Conservation (phyloP, 92 coral and sea anemone species). For the Heliopora coerulea region DNA sequence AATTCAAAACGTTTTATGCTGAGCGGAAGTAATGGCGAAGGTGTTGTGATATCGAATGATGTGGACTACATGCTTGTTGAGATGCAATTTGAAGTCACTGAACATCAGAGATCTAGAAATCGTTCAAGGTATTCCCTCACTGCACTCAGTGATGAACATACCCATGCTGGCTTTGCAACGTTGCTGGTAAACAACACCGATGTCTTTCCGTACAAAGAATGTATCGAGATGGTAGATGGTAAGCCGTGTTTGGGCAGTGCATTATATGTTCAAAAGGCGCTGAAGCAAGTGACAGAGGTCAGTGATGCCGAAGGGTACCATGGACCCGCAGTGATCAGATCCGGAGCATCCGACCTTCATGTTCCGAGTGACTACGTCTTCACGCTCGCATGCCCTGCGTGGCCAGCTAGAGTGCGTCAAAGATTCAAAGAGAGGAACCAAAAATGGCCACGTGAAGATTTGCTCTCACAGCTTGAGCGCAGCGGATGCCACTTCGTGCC, state of each 20-base stretch:
- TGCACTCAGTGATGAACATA: not conserved
- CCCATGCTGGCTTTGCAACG: slow-evolving; percentile 26
- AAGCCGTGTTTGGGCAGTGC: slow-evolving; percentile 19
- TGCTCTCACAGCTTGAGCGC: slow-evolving; percentile 45
- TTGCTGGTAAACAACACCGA: slow-evolving; percentile 13
- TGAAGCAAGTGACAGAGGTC: slow-evolving; percentile 8
- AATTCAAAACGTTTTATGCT: slow-evolving; percentile 18
- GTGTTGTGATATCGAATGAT: slow-evolving; percentile 21
- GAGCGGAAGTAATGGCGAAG: slow-evolving; percentile 24
- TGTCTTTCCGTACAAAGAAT: slow-evolving; percentile 20
- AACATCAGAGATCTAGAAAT: not conserved
- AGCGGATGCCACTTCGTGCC: slow-evolving; percentile 73
- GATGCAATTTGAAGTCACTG: slow-evolving; percentile 5
- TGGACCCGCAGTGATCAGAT: slow-evolving; percentile 36
- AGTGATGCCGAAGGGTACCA: slow-evolving; percentile 30
- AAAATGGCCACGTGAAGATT: slow-evolving; percentile 56
- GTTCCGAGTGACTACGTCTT: slow-evolving; percentile 23
- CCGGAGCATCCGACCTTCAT: slow-evolving; percentile 27
- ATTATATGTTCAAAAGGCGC: slow-evolving; percentile 6
- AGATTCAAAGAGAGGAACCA: slow-evolving; percentile 2
- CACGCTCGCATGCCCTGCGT: slow-evolving; percentile 12
- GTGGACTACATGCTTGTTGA: slow-evolving; percentile 30
- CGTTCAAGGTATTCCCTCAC: not conserved
- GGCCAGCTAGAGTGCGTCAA: slow-evolving; percentile 20
- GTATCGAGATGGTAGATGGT: slow-evolving; percentile 16